phyloP scores from a whole-genome alignment of 2,113 vertebrate genomes.

The Bos indicus region DNA sequence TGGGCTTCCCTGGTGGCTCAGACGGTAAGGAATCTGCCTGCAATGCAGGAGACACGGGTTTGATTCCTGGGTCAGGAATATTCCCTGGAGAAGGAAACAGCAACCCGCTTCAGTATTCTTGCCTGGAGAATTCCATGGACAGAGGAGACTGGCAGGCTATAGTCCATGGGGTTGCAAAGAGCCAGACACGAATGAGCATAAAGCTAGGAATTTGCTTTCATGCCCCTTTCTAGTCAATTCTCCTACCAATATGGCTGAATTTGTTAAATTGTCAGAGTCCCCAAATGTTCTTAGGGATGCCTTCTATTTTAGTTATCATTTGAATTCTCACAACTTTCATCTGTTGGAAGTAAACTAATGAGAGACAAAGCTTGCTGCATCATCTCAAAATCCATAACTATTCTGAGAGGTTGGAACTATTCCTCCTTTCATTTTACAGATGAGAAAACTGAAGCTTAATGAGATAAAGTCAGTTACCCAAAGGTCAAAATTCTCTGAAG shows the following conservation, averaged over 20 bases:
- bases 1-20: not conserved
- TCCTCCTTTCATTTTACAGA: not conserved
- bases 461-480: not conserved
- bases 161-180: not conserved
- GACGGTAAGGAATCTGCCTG: not conserved
- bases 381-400: not conserved
- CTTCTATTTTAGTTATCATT: not conserved
- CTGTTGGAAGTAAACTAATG: not conserved
- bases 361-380: not conserved
- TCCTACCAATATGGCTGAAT: not conserved
- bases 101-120: not conserved
- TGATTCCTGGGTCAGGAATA: not conserved
- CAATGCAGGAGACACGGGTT: not conserved
- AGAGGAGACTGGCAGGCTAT: not conserved
- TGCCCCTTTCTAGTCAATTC: not conserved
- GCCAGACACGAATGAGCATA: not conserved
- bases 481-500: not conserved
- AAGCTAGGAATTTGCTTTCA: not conserved
- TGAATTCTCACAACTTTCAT: not conserved
- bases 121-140: not conserved
- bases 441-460: not conserved
- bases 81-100: not conserved
- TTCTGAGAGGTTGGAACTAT: not conserved
- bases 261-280: not conserved
- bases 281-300: not conserved